Conservation (phyloP, 2,888 invertebrate species). For the Rhogogaster chlorosoma region DNA sequence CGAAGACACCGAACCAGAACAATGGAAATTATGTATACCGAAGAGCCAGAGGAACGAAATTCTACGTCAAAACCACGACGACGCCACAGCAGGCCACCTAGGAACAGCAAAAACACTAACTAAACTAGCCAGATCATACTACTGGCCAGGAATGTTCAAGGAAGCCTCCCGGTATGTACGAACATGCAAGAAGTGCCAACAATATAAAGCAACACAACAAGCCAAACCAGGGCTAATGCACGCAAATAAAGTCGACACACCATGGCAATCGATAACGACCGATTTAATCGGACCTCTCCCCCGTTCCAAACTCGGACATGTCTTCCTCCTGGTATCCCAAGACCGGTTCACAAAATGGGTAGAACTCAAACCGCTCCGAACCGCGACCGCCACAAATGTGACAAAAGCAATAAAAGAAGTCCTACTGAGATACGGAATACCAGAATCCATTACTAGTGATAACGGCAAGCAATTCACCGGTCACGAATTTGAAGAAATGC, state of each 20-base stretch:
- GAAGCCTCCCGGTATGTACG: conserved; percentile 62
- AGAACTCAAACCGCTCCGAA: conserved; percentile 56
- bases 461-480: conserved; percentile 63
- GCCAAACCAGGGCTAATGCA: conserved; percentile 60
- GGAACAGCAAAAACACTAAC: conserved; percentile 33
- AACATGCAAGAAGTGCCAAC: conserved; percentile 62
- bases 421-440: conserved; percentile 51
- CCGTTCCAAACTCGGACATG: conserved; percentile 61
- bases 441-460: conserved; percentile 60
- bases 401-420: not conserved
- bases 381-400: conserved; percentile 55
- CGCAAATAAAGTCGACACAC: conserved; percentile 23
- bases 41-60: not conserved
- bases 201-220: conserved; percentile 58
- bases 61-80: not conserved
- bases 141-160: too few species aligned
- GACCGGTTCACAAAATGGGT: conserved; percentile 64
- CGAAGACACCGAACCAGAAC: not conserved
- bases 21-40: conserved; percentile 38
- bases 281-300: conserved; percentile 67
- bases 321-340: conserved; percentile 48
- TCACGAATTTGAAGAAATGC: conserved; percentile 47
- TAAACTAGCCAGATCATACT: not conserved
- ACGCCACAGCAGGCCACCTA: conserved; percentile 36
- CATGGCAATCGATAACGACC: conserved; percentile 62